Evolutionary conservation across 2,888 invertebrate genomes (phyloP).

Genomic region (Microplitis deprimator): DNA sequence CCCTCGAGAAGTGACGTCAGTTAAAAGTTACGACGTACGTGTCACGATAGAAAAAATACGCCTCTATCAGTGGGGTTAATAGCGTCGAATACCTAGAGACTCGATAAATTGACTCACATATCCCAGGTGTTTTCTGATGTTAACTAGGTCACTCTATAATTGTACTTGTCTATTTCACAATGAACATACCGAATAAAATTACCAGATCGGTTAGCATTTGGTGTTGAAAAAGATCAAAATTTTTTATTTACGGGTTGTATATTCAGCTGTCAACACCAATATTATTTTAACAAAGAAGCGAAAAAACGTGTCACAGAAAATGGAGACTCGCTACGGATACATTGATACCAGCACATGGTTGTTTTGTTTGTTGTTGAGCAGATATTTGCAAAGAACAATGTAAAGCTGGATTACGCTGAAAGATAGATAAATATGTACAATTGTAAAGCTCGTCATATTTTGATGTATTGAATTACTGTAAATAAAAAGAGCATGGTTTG

Average conservation of each 20-base stretch:
- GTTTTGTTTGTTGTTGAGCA: slow-evolving; percentile 51
- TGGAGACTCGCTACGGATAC: background rate
- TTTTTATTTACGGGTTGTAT: background rate
- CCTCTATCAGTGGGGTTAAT: background rate
- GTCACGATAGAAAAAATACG: slow-evolving; percentile 13
- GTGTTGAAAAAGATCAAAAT: background rate
- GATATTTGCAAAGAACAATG: slow-evolving; percentile 64
- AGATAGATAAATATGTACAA: slow-evolving; percentile 57
- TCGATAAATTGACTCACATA: slow-evolving; percentile 21
- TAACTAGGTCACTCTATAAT: slow-evolving; percentile 18
- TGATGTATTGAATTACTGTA: slow-evolving; percentile 52
- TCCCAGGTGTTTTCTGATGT: slow-evolving; percentile 20
- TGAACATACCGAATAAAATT: slow-evolving; percentile 4
- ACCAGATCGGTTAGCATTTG: background rate
- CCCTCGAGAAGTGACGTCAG: slow-evolving; percentile 58
- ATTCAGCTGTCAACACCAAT: background rate
- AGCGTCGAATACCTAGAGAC: background rate
- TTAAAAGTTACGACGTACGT: slow-evolving; percentile 54
- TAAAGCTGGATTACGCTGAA: slow-evolving; percentile 63
- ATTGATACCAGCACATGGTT: background rate
- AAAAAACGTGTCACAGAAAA: slow-evolving; percentile 6
- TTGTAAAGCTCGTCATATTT: slow-evolving; percentile 61
- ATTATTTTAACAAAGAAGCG: slow-evolving; percentile 12
- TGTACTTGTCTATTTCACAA: slow-evolving; percentile 2
- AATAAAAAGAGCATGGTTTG: slow-evolving; percentile 33